Conservation (phyloP, 2,113 vertebrate genomes). For the Paratilapia polleni region DNA sequence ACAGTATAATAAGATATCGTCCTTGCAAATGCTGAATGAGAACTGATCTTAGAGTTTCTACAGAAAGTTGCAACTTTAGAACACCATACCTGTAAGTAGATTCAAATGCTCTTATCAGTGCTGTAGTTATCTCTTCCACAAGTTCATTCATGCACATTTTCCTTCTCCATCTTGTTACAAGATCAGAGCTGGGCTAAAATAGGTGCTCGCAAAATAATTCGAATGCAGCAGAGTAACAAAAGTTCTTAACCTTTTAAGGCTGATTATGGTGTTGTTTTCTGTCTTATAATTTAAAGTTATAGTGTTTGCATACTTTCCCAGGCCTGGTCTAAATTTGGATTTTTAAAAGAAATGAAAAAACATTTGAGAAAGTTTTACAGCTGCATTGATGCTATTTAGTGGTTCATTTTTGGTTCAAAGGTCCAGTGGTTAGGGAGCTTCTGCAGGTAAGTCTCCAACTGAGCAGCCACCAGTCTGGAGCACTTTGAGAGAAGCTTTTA, state of each 20-base stretch:
- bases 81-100: constrained; percentile 23
- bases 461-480: constrained; percentile 65
- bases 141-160: neutral
- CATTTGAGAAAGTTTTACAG: neutral
- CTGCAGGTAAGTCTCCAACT: constrained; percentile 35
- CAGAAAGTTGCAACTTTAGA: constrained; percentile 19
- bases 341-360: neutral
- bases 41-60: constrained; percentile 30
- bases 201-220: neutral
- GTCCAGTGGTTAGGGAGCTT: neutral
- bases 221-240: neutral
- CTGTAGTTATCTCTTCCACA: constrained; percentile 10
- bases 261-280: neutral
- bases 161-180: neutral
- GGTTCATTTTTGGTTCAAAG: constrained; percentile 6
- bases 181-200: constrained; percentile 18
- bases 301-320: neutral
- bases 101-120: constrained; percentile 12
- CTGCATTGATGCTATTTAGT: neutral
- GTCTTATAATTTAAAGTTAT: neutral
- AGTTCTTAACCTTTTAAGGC: neutral
- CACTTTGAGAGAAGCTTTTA: neutral
- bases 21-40: constrained; percentile 22
- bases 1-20: constrained; percentile 26
- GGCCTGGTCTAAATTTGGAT: neutral